Evolutionary conservation across 2,888 invertebrate species (phyloP).

Genomic region (Folsomia candida): DNA sequence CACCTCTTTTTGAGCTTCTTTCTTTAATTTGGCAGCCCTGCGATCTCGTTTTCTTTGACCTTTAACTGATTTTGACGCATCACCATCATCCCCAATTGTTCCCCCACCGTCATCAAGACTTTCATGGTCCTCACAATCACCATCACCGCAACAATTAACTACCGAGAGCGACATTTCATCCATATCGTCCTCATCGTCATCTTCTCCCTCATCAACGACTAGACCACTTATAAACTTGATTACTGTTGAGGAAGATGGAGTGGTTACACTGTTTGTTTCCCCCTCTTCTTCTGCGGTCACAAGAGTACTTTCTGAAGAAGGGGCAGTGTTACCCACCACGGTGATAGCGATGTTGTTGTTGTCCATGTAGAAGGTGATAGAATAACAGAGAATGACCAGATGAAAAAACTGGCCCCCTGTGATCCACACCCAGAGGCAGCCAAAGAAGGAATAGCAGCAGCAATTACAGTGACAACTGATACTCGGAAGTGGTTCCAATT

Average conservation of each 20-base stretch:
- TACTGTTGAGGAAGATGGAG: not conserved
- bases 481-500: too few species aligned
- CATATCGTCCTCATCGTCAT: not conserved
- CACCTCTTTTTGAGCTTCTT: not conserved
- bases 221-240: not conserved
- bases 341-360: too few species aligned
- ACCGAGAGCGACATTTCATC: not conserved
- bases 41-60: constrained; percentile 1
- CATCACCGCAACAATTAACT: too few species aligned
- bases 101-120: not conserved
- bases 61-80: not conserved
- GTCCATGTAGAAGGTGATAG: too few species aligned
- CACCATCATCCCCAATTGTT: not conserved
- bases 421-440: too few species aligned
- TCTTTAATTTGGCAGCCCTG: not conserved
- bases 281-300: not conserved
- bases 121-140: not conserved
- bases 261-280: not conserved
- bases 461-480: too few species aligned
- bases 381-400: too few species aligned
- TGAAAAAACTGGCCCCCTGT: too few species aligned
- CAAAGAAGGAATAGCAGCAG: too few species aligned
- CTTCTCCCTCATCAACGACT: not conserved
- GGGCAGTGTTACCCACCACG: too few species aligned
- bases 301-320: too few species aligned